Conservation (phyloP, 1,140 invertebrate species). For the Cotesia vestalis region DNA sequence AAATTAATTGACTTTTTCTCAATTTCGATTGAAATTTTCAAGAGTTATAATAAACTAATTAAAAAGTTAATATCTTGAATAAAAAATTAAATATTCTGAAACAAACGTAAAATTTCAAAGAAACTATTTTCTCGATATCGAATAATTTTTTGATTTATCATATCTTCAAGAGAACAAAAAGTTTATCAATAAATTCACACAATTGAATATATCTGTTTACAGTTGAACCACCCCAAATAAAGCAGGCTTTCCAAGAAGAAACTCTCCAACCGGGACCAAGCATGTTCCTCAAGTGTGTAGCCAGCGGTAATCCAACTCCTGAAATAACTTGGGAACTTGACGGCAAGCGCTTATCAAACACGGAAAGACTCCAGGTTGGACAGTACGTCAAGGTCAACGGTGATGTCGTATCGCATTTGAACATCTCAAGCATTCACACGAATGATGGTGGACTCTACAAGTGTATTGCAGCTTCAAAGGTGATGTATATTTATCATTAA, state of each 20-base stretch:
- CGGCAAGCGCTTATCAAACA: constrained; percentile 83
- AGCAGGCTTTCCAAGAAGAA: constrained; percentile 85
- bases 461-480: constrained; percentile 90
- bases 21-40: too few relatives aligned
- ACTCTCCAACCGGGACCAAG: constrained; percentile 87
- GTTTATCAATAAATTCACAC: not conserved
- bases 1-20: too few relatives aligned
- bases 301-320: constrained; percentile 90
- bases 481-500: constrained; percentile 37
- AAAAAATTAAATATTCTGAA: too few relatives aligned
- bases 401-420: constrained; percentile 92
- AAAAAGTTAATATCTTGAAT: too few relatives aligned
- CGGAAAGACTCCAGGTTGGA: constrained; percentile 82
- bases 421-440: constrained; percentile 90
- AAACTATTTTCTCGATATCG: too few relatives aligned
- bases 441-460: constrained; percentile 94
- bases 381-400: constrained; percentile 89
- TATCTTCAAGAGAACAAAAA: too few relatives aligned
- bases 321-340: constrained; percentile 95
- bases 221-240: constrained; percentile 89
- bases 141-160: too few relatives aligned
- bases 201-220: constrained; percentile 45
- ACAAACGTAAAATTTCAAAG: too few relatives aligned
- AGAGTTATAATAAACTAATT: too few relatives aligned
- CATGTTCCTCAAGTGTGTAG: constrained; percentile 83